phyloP scores from a whole-genome alignment of 2,888 invertebrate species.

The Epirrita christyi region DNA sequence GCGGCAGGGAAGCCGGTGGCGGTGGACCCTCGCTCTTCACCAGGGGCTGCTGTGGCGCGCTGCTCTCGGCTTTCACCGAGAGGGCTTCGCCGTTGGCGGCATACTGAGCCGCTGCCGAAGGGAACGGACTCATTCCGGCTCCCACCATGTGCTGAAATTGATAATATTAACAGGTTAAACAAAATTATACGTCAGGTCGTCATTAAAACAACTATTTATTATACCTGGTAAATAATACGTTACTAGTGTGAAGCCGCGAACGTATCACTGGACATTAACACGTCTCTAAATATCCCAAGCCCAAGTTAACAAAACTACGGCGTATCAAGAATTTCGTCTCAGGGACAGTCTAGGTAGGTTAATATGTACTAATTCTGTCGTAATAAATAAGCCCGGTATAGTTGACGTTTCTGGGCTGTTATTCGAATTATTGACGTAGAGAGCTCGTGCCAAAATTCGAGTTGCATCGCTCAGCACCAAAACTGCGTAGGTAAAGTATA shows the following conservation, averaged over 20 bases:
- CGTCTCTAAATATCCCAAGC: slow-evolving; percentile 36
- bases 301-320: slow-evolving; percentile 47
- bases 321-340: slow-evolving; percentile 57
- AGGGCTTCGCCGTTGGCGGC: slow-evolving; percentile 83
- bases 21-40: slow-evolving; percentile 83
- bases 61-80: slow-evolving; percentile 78
- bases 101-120: slow-evolving; percentile 86
- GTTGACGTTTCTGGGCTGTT: slow-evolving; percentile 78
- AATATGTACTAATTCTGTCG: slow-evolving; percentile 68
- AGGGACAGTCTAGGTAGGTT: slow-evolving; percentile 61
- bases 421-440: slow-evolving; percentile 77
- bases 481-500: slow-evolving; percentile 15
- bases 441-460: slow-evolving; percentile 72
- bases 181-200: slow-evolving; percentile 13
- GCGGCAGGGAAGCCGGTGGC: slow-evolving; percentile 72
- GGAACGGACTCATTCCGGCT: slow-evolving; percentile 92
- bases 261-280: slow-evolving; percentile 34
- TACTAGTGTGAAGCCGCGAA: slow-evolving; percentile 30
- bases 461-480: slow-evolving; percentile 40
- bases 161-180: slow-evolving; percentile 27
- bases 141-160: slow-evolving; percentile 96
- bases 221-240: slow-evolving; percentile 2
- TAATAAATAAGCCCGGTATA: slow-evolving; percentile 74
- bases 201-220: slow-evolving; percentile 8
- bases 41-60: slow-evolving; percentile 71